Percentiles rank a stretch among this genome's conserved stretches.
Evolutionary conservation across 2,888 invertebrate genomes (phyloP).

Genomic region (Lepeophtheirus nordmannii): DNA sequence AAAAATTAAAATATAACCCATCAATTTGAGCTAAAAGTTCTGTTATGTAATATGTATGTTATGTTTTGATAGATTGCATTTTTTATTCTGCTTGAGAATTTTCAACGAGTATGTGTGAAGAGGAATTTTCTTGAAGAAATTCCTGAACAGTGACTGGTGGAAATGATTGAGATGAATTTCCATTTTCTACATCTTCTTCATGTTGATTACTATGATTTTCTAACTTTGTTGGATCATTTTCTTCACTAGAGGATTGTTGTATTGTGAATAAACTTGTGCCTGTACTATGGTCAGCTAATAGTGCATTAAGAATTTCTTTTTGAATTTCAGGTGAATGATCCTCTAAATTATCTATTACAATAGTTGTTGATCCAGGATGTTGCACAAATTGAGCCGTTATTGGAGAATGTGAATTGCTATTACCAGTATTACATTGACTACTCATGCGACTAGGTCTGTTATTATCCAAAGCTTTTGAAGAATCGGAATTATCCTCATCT

Average conservation of each 20-base stretch:
- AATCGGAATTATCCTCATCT: too few relatives aligned
- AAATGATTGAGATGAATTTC: background rate
- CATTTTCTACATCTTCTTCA: background rate
- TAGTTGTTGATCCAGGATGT: background rate
- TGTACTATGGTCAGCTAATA: constrained; percentile 9
- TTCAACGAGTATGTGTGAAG: too few relatives aligned
- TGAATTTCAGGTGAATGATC: constrained; percentile 18
- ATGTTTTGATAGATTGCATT: too few relatives aligned
- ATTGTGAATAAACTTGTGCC: background rate
- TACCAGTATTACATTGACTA: too few relatives aligned
- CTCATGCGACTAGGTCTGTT: too few relatives aligned
- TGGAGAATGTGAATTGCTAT: too few relatives aligned
- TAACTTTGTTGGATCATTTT: background rate
- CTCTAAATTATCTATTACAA: constrained; percentile 12
- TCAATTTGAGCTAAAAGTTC: too few relatives aligned
- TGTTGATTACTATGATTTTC: background rate
- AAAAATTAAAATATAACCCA: too few relatives aligned
- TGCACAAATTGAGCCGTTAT: background rate
- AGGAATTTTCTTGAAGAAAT: background rate
- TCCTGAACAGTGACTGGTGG: constrained; percentile 7
- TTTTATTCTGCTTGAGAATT: too few relatives aligned
- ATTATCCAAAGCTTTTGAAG: too few relatives aligned
- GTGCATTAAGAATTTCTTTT: constrained; percentile 10
- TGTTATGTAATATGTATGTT: too few relatives aligned
- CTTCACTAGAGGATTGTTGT: background rate